Conservation (phyloP, 2,797 vertebrate genomes). For the Platyrinchus mystaceus region DNA sequence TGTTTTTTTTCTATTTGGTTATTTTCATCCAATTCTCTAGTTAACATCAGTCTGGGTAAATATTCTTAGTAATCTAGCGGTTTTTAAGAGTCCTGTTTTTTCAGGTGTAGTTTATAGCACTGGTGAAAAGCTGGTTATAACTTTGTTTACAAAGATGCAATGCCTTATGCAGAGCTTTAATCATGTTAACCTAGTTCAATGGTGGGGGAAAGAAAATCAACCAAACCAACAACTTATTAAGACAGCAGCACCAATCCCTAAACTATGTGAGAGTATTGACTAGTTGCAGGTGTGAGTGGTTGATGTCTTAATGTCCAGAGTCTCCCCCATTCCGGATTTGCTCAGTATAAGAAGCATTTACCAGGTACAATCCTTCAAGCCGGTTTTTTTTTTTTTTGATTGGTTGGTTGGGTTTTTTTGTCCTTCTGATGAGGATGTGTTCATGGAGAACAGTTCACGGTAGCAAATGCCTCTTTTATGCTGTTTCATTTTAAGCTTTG, state of each 20-base stretch:
- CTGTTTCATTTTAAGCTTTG: neutral
- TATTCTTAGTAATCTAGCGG: neutral
- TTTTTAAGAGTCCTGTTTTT: neutral
- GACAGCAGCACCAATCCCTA: too few species aligned
- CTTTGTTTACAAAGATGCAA: neutral
- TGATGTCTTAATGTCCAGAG: neutral
- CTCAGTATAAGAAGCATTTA: neutral
- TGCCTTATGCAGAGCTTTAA: neutral
- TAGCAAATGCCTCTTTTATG: neutral
- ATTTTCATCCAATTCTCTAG: neutral
- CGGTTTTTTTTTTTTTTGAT: too few species aligned
- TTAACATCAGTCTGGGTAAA: neutral
- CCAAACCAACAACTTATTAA: too few species aligned
- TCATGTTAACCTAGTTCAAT: neutral
- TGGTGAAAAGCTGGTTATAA: neutral
- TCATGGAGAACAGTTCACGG: fast-evolving
- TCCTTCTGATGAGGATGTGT: fast-evolving
- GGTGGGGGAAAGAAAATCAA: neutral
- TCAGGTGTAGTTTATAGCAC: neutral
- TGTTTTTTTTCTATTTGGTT: neutral
- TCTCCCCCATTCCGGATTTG: neutral
- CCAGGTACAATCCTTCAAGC: fast-evolving
- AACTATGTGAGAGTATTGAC: neutral
- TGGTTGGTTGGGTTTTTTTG: neutral
- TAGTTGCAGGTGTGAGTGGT: neutral